Evolutionary conservation across 2,797 vertebrate species (phyloP), one percentile per base, ranked within the genome.

Genomic region (Lagodon rhomboides): DNA sequence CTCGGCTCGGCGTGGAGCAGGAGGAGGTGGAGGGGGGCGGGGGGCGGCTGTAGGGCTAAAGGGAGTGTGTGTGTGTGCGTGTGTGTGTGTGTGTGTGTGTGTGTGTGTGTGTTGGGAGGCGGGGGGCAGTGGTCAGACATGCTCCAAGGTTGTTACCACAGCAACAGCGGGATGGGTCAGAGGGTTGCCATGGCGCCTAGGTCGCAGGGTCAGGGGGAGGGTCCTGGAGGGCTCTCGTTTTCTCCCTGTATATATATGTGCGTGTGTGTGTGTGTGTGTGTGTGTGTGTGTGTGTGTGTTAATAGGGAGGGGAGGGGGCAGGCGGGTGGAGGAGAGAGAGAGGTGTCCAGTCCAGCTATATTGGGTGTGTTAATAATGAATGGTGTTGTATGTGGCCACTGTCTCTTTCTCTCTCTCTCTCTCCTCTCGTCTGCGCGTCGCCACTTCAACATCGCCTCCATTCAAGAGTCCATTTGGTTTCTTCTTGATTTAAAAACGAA

Each of bases 121-220:
- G 88, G 85, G 85, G 77, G 80, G 89, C 87, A 91, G 71, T 95
- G 95, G 95, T 95, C 95, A 95, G 93, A 95, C 93, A 86, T 93
- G 93, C 94, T 93, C 93, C 95, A 95, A 95, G 94, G 95, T 96
- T 93, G 94, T 96, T 93, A 94, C 95, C 95, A 93, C 91, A 94
- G 95, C 93, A 95, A 96, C 95, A 89, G 91, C 77, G 47, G 91
- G 92, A 94, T 92, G 93, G 95, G 95, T 95, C 94, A 94, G 89
- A 92, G 93, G 93, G 95, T 95, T 95, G 94, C 95, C 93, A 95
- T 95, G 94, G 92, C 38, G 86, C 94, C 93, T 93, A 95, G 95
- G 94, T 95, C 92, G 80, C 81, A 61, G 90, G 94, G 94, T 95
- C 94, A 95, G 78, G 74, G 80, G 91, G 87, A 87, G 90, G 93